These are phyloP conservation scores for Azemiops feae DNA, from an alignment of 2,113 vertebrate genomes.

Conservation along the genomic window DNA sequence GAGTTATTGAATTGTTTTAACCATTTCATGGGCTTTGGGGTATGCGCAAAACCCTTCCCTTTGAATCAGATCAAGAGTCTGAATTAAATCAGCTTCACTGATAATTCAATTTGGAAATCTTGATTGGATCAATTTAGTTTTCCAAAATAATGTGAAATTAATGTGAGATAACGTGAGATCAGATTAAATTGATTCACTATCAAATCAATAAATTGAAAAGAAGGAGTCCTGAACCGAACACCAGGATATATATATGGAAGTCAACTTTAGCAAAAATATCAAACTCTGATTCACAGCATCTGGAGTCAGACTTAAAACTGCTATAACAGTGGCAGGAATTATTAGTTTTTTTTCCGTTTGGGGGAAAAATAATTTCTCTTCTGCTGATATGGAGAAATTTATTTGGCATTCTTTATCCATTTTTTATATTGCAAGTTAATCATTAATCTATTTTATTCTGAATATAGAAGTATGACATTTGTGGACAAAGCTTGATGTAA, in stretches of 20 bases:
- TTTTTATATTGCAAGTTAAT: not conserved
- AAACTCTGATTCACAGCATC: not conserved
- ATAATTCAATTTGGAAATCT: not conserved
- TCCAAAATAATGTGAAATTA: not conserved
- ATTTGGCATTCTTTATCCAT: not conserved
- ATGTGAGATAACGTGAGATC: not conserved
- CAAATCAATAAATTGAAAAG: not conserved
- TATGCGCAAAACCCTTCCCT: not conserved
- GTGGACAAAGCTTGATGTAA: not conserved
- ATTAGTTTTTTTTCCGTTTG: not conserved
- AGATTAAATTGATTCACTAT: not conserved
- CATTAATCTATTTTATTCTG: not conserved
- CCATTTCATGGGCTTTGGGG: not conserved
- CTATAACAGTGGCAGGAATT: not conserved
- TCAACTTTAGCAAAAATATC: not conserved
- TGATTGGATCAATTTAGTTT: not conserved
- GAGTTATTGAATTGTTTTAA: not conserved
- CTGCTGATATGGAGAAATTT: not conserved
- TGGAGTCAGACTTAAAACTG: not conserved
- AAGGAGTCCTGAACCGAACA: not conserved
- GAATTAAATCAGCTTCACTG: not conserved
- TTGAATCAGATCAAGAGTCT: not conserved
- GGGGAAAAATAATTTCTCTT: not conserved
- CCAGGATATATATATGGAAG: too few relatives aligned
- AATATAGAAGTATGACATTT: not conserved